A percentile compares a stretch with the other conserved stretches of the same genome.
phyloP scores from a whole-genome alignment of 37 sponge, comb jelly and placozoan genomes.

The Beroe ovata region DNA sequence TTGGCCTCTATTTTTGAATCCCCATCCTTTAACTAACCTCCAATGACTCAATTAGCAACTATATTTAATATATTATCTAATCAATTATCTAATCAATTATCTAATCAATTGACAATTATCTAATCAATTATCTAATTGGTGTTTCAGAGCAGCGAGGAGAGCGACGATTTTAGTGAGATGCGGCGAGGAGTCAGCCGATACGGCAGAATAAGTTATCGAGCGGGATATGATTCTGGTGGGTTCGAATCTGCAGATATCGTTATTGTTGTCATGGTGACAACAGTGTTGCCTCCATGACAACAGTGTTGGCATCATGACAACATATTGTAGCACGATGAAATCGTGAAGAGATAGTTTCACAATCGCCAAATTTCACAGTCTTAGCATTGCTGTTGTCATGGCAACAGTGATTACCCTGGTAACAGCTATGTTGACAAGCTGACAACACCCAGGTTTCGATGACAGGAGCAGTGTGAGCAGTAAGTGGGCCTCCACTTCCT shows the following conservation, averaged over 20 bases:
- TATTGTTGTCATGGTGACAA: neutral
- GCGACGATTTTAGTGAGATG: neutral
- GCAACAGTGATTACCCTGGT: no score
- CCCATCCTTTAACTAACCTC: no score
- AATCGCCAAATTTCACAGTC: no score
- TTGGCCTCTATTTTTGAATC: no score
- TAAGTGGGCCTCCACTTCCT: slow-evolving; percentile 35
- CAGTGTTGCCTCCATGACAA: neutral
- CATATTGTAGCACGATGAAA: no score
- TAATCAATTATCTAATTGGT: no score
- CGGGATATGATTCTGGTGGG: slow-evolving; percentile 39
- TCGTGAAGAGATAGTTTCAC: no score
- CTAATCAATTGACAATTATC: no score
- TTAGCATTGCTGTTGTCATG: no score
- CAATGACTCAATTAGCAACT: no score
- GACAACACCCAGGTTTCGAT: neutral
- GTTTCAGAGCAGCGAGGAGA: slow-evolving; percentile 1
- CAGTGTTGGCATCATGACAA: neutral
- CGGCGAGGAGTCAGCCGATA: slow-evolving; percentile 5
- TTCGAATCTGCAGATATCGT: neutral
- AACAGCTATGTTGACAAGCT: neutral
- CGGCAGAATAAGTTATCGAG: slow-evolving; percentile 23
- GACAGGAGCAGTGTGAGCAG: slow-evolving; percentile 49
- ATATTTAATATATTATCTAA: no score
- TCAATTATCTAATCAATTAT: no score